phyloP scores from a whole-genome alignment of 2,888 invertebrate genomes.

The Epinotia bilunana region DNA sequence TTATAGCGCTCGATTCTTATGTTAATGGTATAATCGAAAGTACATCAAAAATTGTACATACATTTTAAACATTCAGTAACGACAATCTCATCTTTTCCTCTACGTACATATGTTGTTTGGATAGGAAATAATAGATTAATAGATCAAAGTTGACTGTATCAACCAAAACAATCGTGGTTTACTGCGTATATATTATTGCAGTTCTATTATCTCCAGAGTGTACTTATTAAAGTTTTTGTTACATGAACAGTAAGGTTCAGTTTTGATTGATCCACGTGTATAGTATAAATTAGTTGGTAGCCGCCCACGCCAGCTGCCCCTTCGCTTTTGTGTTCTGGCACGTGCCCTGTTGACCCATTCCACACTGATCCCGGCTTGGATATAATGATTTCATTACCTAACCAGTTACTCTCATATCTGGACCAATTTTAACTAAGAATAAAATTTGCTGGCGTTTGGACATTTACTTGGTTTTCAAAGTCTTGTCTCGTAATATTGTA shows the following conservation, averaged over 20 bases:
- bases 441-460: background rate
- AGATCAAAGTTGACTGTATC: constrained; percentile 27
- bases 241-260: background rate
- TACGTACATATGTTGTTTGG: background rate
- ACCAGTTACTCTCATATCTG: background rate
- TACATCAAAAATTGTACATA: no score
- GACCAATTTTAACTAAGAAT: background rate
- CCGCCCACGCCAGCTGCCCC: constrained; percentile 78
- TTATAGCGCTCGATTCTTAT: no score
- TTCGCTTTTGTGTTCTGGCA: constrained; percentile 72
- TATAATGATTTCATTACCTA: background rate
- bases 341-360: constrained; percentile 63
- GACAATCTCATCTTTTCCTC: background rate
- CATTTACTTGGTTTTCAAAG: background rate
- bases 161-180: constrained; percentile 15
- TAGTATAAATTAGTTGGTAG: constrained; percentile 55
- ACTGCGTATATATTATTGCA: constrained; percentile 10
- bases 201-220: constrained; percentile 4
- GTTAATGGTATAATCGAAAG: no score
- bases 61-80: no score
- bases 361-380: constrained; percentile 4
- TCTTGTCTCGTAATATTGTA: background rate
- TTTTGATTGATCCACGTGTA: constrained; percentile 40
- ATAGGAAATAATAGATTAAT: background rate
- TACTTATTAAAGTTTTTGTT: background rate